phyloP scores from a whole-genome alignment of 2,113 vertebrate species.

The Cyphomyrus discorhynchus region DNA sequence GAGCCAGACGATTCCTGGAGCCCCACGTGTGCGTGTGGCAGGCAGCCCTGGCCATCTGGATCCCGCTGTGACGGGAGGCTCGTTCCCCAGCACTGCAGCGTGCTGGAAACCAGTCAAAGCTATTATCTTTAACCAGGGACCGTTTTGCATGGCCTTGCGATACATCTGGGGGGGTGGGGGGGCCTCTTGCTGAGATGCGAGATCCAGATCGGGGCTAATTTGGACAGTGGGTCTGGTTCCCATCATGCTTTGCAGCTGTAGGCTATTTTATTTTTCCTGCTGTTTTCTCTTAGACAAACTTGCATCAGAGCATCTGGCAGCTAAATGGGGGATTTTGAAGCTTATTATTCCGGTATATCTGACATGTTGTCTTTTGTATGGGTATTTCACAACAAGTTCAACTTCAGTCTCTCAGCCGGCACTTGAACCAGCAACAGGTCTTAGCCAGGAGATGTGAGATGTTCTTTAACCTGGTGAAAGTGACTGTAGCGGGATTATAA shows the following conservation, averaged over 20 bases:
- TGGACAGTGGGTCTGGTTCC: neutral
- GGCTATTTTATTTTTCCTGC: neutral
- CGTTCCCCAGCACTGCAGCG: conserved; percentile 48
- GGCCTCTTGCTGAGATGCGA: conserved; percentile 18
- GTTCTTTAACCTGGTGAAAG: neutral
- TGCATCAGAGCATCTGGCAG: neutral
- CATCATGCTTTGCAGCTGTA: conserved; percentile 5
- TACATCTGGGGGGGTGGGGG: neutral
- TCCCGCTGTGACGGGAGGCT: conserved; percentile 47
- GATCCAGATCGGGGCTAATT: conserved; percentile 24
- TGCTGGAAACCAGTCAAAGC: conserved; percentile 55
- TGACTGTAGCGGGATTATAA: neutral
- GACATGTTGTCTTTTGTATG: neutral
- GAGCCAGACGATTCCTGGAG: conserved; percentile 52
- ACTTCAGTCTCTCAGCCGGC: neutral
- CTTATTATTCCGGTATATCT: neutral
- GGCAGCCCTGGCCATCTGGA: conserved; percentile 50
- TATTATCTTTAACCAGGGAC: conserved; percentile 39
- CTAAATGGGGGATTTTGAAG: neutral
- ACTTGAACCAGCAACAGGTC: neutral
- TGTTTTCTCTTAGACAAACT: neutral
- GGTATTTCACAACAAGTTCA: neutral
- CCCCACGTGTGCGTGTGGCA: conserved; percentile 56
- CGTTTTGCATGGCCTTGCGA: conserved; percentile 14
- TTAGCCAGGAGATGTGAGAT: neutral